Percentiles rank a stretch among this genome's conserved stretches.
Conservation (phyloP, 2,888 invertebrate genomes). For the Tenthredo amoena region DNA sequence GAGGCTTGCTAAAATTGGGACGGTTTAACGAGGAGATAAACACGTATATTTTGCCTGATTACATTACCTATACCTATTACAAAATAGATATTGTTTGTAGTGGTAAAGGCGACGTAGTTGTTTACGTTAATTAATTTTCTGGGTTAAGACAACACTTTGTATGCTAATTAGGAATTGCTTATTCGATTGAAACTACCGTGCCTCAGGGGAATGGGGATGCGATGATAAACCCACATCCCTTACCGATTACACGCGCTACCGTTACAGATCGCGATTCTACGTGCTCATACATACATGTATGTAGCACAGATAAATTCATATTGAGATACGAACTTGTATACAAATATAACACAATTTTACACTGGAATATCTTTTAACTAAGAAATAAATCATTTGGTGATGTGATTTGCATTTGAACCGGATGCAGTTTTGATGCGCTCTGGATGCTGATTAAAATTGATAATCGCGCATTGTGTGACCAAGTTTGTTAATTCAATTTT, state of each 20-base stretch:
- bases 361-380: background rate
- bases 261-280: background rate
- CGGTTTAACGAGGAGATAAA: constrained; percentile 37
- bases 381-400: background rate
- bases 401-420: background rate
- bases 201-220: constrained; percentile 22
- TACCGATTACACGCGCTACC: constrained; percentile 34
- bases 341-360: background rate
- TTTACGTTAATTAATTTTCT: constrained; percentile 53
- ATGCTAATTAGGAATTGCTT: constrained; percentile 56
- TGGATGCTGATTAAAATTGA: background rate
- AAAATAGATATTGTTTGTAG: constrained; percentile 38
- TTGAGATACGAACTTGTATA: background rate
- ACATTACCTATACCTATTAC: constrained; percentile 31
- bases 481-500: background rate
- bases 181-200: constrained; percentile 52
- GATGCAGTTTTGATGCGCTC: background rate
- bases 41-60: constrained; percentile 42
- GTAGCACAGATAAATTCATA: background rate
- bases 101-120: constrained; percentile 36
- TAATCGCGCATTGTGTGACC: background rate
- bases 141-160: constrained; percentile 54
- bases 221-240: constrained; percentile 50
- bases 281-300: constrained; percentile 20
- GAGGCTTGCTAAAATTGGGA: background rate